These are phyloP conservation scores for Anthoptus insignis DNA, from an alignment of 2,888 invertebrate genomes.

Conservation along the genomic window DNA sequence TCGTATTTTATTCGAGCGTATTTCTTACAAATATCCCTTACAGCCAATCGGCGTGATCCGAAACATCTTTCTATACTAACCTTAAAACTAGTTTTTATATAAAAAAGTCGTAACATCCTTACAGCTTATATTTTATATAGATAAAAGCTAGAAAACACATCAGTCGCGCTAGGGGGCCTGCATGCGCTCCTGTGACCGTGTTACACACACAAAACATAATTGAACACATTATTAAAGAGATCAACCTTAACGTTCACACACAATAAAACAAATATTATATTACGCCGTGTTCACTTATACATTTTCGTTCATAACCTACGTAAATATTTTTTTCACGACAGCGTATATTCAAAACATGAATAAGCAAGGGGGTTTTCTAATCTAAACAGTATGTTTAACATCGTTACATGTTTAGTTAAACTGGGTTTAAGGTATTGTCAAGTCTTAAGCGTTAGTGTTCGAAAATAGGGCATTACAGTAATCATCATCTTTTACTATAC, in stretches of 20 bases:
- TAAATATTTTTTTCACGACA: too few species aligned
- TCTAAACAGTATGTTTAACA: too few species aligned
- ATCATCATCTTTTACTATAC: too few species aligned
- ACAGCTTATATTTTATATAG: constrained; percentile 59
- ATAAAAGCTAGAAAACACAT: constrained; percentile 73
- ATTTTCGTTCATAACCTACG: too few species aligned
- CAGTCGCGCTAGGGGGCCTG: constrained; percentile 71
- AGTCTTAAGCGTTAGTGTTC: too few species aligned
- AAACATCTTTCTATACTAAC: constrained; percentile 30
- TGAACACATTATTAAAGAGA: constrained; percentile 31
- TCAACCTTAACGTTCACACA: constrained; percentile 10
- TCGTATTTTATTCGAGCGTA: constrained; percentile 20
- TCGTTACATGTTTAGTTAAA: too few species aligned
- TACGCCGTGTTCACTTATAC: neutral
- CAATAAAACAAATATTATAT: neutral
- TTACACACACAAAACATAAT: constrained; percentile 13
- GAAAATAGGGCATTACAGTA: too few species aligned
- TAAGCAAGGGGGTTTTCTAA: too few species aligned
- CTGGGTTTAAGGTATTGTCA: too few species aligned
- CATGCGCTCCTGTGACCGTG: constrained; percentile 47
- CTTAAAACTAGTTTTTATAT: constrained; percentile 62
- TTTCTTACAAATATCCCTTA: constrained; percentile 8
- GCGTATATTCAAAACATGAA: too few species aligned
- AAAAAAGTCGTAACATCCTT: constrained; percentile 69
- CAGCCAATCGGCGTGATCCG: constrained; percentile 12